Conservation (phyloP, 2,113 vertebrate species). For the Nothobranchius furzeri region DNA sequence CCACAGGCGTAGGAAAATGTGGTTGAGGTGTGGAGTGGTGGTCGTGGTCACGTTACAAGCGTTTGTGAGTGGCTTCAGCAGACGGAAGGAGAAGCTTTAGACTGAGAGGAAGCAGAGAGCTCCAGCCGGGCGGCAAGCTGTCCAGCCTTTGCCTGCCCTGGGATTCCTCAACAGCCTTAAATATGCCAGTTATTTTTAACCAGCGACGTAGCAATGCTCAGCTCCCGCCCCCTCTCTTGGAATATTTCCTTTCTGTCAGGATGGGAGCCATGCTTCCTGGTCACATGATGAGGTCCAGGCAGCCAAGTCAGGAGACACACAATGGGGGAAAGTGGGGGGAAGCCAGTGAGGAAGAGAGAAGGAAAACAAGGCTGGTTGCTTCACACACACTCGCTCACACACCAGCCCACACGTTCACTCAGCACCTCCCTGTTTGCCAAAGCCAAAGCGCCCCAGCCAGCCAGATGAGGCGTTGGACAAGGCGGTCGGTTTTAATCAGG, state of each 20-base stretch:
- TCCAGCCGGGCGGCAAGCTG: slow-evolving; percentile 78
- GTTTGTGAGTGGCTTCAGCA: slow-evolving; percentile 23
- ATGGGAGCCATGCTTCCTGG: slow-evolving; percentile 94
- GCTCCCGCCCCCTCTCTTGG: slow-evolving; percentile 86
- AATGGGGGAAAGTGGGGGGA: slow-evolving; percentile 47
- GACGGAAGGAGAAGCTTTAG: slow-evolving; percentile 39
- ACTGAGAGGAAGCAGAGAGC: slow-evolving; percentile 52
- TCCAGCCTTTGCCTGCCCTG: slow-evolving; percentile 88
- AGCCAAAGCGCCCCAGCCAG: slow-evolving; percentile 77
- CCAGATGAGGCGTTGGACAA: slow-evolving; percentile 60
- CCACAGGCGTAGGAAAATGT: slow-evolving; percentile 22
- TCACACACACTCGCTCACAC: slow-evolving; percentile 10
- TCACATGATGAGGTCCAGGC: slow-evolving; percentile 84
- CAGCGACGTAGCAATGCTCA: slow-evolving; percentile 85
- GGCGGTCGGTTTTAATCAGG: slow-evolving; percentile 71
- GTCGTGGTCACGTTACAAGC: slow-evolving; percentile 27
- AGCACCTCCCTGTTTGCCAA: slow-evolving; percentile 36
- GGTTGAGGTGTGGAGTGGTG: slow-evolving; percentile 27
- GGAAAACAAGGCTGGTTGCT: slow-evolving; percentile 47
- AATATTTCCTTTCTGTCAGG: slow-evolving; percentile 94
- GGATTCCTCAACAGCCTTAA: slow-evolving; percentile 98
- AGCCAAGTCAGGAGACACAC: slow-evolving; percentile 83
- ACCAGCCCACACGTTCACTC: slow-evolving; percentile 46
- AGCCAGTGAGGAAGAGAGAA: slow-evolving; percentile 36
- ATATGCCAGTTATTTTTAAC: slow-evolving; percentile 99